These are phyloP conservation scores for Erannis defoliaria DNA, from an alignment of 2,888 invertebrate genomes.

Conservation along the genomic window DNA sequence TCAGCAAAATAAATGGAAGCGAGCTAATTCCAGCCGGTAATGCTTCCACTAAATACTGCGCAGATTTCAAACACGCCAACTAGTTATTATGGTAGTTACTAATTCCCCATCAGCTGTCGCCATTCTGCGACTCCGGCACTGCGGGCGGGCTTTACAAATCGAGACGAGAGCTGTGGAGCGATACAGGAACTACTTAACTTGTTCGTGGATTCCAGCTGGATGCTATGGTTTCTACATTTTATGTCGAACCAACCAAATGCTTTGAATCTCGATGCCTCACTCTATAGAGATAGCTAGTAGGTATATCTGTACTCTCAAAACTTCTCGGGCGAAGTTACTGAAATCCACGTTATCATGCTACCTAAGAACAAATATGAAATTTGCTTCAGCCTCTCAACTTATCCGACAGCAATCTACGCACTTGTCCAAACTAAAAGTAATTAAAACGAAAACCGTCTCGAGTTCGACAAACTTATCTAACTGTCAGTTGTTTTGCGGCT, in stretches of 20 bases:
- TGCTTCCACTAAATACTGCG: slow-evolving; percentile 47
- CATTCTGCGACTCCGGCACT: slow-evolving; percentile 45
- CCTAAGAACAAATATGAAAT: slow-evolving; percentile 1
- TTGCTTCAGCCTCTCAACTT: slow-evolving; percentile 5
- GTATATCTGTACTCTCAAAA: background rate
- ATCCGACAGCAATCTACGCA: slow-evolving; percentile 32
- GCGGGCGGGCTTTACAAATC: slow-evolving; percentile 50
- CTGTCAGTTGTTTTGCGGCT: slow-evolving; percentile 52
- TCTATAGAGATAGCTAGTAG: no score
- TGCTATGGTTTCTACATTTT: slow-evolving; percentile 16
- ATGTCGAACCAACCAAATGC: background rate
- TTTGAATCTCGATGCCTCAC: no score
- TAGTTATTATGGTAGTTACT: slow-evolving; percentile 41
- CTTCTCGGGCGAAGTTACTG: background rate
- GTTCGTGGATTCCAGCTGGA: slow-evolving; percentile 55
- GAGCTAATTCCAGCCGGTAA: slow-evolving; percentile 41
- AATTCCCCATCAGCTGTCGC: slow-evolving; percentile 42
- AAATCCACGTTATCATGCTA: background rate
- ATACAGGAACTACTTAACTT: slow-evolving; percentile 51
- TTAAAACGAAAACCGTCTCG: slow-evolving; percentile 47
- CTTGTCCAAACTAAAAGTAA: slow-evolving; percentile 49
- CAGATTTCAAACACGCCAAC: slow-evolving; percentile 43
- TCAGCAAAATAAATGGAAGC: slow-evolving; percentile 31
- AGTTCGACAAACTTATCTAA: slow-evolving; percentile 50
- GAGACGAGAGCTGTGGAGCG: slow-evolving; percentile 50